phyloP scores from a whole-genome alignment of 2,797 vertebrate genomes.

The Lagodon rhomboides region DNA sequence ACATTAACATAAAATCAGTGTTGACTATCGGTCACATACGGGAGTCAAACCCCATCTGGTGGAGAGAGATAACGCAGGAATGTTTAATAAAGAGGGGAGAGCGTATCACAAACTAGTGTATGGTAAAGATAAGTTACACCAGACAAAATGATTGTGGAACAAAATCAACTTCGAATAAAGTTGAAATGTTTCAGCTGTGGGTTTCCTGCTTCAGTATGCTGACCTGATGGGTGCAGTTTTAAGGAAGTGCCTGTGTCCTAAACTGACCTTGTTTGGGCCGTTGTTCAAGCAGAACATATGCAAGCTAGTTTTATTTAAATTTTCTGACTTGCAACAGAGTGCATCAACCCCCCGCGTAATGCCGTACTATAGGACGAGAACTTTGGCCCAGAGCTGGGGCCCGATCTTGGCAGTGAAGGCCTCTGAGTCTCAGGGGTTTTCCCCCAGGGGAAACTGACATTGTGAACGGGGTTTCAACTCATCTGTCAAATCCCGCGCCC shows the following conservation, averaged over 20 bases:
- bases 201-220: neutral
- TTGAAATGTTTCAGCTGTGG: neutral
- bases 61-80: neutral
- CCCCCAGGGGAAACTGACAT: conserved; percentile 59
- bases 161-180: neutral
- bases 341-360: neutral
- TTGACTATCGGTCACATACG: too few species aligned
- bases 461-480: conserved; percentile 1
- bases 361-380: neutral
- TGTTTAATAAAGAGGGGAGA: neutral
- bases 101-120: neutral
- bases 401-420: conserved; percentile 19
- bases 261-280: too few species aligned
- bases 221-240: neutral
- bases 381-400: neutral
- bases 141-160: neutral
- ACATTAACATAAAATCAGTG: too few species aligned
- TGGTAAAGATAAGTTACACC: neutral
- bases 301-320: neutral
- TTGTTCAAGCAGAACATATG: neutral
- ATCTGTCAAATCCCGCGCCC: conserved; percentile 49
- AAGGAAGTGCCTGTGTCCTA: neutral
- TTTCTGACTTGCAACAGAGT: neutral
- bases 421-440: conserved; percentile 21
- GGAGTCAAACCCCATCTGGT: too few species aligned